Conservation (phyloP, 2,113 vertebrate genomes). For the Numenius arquata region DNA sequence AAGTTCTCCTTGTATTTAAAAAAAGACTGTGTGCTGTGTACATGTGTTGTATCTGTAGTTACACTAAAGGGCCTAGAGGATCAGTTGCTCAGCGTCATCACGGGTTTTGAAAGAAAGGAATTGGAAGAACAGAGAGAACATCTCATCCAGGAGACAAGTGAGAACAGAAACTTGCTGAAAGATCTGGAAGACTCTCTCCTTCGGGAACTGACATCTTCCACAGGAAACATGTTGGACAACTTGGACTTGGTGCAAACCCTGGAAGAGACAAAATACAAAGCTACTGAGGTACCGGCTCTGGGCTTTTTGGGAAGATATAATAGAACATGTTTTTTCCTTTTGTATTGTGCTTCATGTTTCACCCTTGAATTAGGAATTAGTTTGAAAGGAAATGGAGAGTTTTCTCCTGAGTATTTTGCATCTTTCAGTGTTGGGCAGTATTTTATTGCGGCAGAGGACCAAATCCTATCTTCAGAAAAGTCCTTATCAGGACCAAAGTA, state of each 20-base stretch:
- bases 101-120: constrained; percentile 87
- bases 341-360: neutral
- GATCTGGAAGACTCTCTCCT: constrained; percentile 91
- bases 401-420: neutral
- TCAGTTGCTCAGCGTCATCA: constrained; percentile 92
- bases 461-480: neutral
- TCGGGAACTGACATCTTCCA: constrained; percentile 88
- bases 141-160: constrained; percentile 92
- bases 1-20: neutral
- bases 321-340: neutral
- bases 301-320: neutral
- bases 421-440: neutral
- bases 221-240: constrained; percentile 97
- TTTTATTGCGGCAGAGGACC: neutral
- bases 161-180: constrained; percentile 92
- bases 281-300: constrained; percentile 79
- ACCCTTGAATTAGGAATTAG: neutral
- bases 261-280: constrained; percentile 92
- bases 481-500: neutral
- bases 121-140: constrained; percentile 88
- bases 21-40: neutral
- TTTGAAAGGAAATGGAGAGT: neutral
- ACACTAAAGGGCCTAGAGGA: constrained; percentile 94
- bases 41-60: constrained; percentile 68
- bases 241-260: constrained; percentile 88